Percentiles rank a stretch among this genome's conserved stretches.
These are phyloP conservation scores for Eulemur albifrons DNA, from an alignment of 2,797 vertebrate genomes.

Conservation along the genomic window DNA sequence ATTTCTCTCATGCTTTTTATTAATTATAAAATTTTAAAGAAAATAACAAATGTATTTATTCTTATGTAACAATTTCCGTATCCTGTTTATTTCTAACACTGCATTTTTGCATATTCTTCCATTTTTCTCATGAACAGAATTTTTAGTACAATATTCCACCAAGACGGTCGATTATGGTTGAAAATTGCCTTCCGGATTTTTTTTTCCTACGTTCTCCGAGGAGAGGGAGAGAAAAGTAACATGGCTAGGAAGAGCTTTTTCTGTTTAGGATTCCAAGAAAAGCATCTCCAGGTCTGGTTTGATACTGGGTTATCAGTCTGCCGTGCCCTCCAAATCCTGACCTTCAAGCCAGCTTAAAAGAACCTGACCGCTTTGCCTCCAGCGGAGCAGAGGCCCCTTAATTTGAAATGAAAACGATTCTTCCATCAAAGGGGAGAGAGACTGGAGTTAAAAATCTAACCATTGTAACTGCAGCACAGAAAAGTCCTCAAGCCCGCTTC, in stretches of 20 bases:
- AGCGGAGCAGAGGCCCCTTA: not conserved
- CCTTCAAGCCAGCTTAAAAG: not conserved
- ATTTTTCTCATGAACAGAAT: not conserved
- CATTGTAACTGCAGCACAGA: not conserved
- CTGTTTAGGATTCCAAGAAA: constrained; percentile 7
- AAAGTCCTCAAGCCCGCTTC: not conserved
- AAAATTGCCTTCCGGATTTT: not conserved
- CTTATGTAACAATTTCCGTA: not conserved
- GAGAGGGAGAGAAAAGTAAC: constrained; percentile 27
- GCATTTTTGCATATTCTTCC: not conserved
- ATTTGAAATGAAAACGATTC: not conserved
- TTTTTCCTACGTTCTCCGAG: not conserved
- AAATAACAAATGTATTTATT: not conserved
- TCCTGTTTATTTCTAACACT: not conserved
- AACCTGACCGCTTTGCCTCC: not conserved
- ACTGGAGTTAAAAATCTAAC: not conserved
- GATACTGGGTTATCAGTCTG: not conserved
- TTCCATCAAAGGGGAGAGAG: not conserved
- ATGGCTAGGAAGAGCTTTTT: constrained; percentile 15
- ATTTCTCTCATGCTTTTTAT: not conserved
- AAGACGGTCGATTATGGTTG: not conserved
- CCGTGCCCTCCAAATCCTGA: not conserved
- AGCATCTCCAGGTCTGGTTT: not conserved
- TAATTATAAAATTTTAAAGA: not conserved
- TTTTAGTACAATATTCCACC: not conserved